phyloP scores from a whole-genome alignment of 2,113 vertebrate species.

The Diphyllodes magnificus region DNA sequence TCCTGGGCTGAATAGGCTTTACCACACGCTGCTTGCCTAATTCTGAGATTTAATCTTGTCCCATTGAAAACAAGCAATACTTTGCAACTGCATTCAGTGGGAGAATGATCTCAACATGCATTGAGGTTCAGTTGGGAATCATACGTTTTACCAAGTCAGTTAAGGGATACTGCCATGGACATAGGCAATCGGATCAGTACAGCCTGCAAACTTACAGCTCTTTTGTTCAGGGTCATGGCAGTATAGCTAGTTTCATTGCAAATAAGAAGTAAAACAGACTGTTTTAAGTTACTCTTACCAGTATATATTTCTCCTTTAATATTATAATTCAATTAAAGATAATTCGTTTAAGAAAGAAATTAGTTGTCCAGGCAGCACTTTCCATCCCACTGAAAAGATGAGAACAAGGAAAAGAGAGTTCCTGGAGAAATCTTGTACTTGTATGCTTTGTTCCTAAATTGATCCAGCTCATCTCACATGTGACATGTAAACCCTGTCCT shows the following conservation, averaged over 20 bases:
- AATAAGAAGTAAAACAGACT: not conserved
- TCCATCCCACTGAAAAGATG: not conserved
- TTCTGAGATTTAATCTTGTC: not conserved
- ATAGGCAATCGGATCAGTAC: not conserved
- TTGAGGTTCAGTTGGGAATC: not conserved
- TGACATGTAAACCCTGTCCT: not conserved
- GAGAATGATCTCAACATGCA: not conserved
- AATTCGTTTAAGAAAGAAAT: not conserved
- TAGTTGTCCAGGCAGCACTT: not conserved
- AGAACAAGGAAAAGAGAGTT: not conserved
- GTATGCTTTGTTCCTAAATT: not conserved
- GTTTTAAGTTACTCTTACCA: not conserved
- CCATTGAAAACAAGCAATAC: not conserved
- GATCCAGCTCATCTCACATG: not conserved
- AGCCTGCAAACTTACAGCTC: not conserved
- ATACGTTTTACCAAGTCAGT: not conserved
- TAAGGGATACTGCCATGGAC: not conserved
- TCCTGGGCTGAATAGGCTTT: not conserved
- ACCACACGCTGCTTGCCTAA: not conserved
- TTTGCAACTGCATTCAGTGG: not conserved
- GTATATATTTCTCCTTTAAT: not conserved
- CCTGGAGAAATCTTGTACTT: not conserved
- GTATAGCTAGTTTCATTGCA: not conserved
- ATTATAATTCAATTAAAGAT: not conserved
- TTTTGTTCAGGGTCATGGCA: not conserved